Percentiles rank a stretch among this genome's conserved stretches.
Evolutionary conservation across 2,888 invertebrate species (phyloP).

Genomic region (Pseudoips prasinana): DNA sequence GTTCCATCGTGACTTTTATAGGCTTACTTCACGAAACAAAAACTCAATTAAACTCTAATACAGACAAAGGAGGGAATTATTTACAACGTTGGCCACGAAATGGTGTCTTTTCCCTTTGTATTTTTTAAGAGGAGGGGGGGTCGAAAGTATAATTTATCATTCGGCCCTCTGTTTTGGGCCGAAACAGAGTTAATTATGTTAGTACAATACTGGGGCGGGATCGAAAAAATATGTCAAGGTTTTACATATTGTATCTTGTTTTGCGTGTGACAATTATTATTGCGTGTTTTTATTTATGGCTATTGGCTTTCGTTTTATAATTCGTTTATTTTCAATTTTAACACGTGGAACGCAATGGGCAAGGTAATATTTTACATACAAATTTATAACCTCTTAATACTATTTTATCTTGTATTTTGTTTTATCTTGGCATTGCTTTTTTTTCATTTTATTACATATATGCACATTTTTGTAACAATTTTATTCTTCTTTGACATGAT

Average conservation of each 20-base stretch:
- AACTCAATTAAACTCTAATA: conserved; percentile 26
- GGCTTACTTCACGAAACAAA: conserved; percentile 15
- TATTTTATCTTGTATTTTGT: too few species aligned
- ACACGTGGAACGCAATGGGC: too few species aligned
- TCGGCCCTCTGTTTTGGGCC: conserved; percentile 17
- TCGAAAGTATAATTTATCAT: conserved; percentile 25
- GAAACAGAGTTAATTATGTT: conserved; percentile 30
- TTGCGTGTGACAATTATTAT: too few species aligned
- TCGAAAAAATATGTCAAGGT: conserved; percentile 21
- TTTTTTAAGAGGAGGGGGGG: conserved; percentile 13
- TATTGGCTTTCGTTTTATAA: too few species aligned
- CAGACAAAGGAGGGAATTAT: conserved; percentile 25
- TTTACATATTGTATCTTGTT: conserved; percentile 22
- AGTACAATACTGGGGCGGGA: conserved; percentile 26
- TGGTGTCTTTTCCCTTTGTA: conserved; percentile 15
- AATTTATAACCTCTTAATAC: too few species aligned
- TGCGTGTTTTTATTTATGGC: too few species aligned
- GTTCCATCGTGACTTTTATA: neutral
- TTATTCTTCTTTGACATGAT: too few species aligned
- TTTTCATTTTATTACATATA: too few species aligned
- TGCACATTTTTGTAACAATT: too few species aligned
- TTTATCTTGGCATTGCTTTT: too few species aligned
- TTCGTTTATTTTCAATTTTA: too few species aligned
- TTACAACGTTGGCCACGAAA: conserved; percentile 15
- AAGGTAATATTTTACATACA: too few species aligned